phyloP scores from a whole-genome alignment of 2,113 vertebrate genomes.

The Pagrus major region DNA sequence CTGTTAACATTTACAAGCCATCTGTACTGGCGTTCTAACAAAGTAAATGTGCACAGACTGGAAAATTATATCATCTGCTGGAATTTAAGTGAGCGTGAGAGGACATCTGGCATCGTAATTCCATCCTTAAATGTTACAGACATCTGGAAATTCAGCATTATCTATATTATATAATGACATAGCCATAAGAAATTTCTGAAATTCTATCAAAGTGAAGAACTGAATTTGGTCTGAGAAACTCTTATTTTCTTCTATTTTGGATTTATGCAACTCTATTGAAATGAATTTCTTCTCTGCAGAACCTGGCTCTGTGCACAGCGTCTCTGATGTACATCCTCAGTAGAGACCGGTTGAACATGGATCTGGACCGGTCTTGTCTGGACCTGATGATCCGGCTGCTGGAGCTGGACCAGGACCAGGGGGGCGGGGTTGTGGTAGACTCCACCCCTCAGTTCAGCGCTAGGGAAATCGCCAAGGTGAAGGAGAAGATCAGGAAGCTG shows the following conservation, averaged over 20 bases:
- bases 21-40: neutral
- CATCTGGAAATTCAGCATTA: too few species aligned
- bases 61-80: too few species aligned
- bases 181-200: neutral
- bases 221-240: neutral
- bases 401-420: slow-evolving; percentile 93
- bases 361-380: slow-evolving; percentile 92
- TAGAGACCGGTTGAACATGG: slow-evolving; percentile 96
- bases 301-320: slow-evolving; percentile 96
- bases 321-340: slow-evolving; percentile 99
- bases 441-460: slow-evolving; percentile 87
- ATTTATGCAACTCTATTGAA: neutral
- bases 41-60: neutral
- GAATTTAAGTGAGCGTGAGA: too few species aligned
- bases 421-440: slow-evolving; percentile 77
- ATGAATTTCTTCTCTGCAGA: slow-evolving; percentile 79
- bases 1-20: neutral
- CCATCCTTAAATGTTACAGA: too few species aligned
- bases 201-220: neutral
- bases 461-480: slow-evolving; percentile 97
- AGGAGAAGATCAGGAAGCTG: slow-evolving; percentile 97
- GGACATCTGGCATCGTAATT: too few species aligned
- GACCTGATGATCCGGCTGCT: slow-evolving; percentile 98
- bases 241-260: neutral
- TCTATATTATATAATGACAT: neutral